A percentile compares a stretch with the other conserved stretches of the same genome.
phyloP scores from a whole-genome alignment of 2,888 invertebrate genomes.

The Parascotia fuliginaria region DNA sequence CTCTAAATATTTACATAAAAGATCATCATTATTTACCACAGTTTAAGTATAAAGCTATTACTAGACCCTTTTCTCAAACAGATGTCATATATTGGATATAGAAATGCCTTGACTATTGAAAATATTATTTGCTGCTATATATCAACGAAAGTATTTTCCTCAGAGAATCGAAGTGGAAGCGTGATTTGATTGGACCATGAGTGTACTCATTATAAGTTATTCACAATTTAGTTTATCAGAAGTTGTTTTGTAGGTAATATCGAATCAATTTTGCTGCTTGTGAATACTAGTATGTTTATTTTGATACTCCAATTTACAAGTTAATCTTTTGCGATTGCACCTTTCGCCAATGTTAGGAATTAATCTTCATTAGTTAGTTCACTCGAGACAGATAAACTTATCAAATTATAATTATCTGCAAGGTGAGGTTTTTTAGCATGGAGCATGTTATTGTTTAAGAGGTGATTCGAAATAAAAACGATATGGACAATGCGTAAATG shows the following conservation, averaged over 20 bases:
- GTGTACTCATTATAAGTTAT: constrained; percentile 21
- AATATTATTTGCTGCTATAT: constrained; percentile 1
- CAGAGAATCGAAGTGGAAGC: neutral
- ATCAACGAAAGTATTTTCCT: constrained; percentile 3
- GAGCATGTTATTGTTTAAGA: too few relatives aligned
- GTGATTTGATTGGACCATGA: constrained; percentile 13
- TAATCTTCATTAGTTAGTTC: too few relatives aligned
- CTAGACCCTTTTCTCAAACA: neutral
- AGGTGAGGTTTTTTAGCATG: too few relatives aligned
- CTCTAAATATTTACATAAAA: too few relatives aligned
- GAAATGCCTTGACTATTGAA: neutral
- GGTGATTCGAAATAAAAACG: too few relatives aligned
- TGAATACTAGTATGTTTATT: neutral
- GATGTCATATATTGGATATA: neutral
- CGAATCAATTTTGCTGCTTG: neutral
- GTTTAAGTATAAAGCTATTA: neutral
- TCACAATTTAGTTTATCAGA: neutral
- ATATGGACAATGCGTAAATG: too few relatives aligned
- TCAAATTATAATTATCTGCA: too few relatives aligned
- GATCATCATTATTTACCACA: too few relatives aligned
- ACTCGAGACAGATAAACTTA: too few relatives aligned
- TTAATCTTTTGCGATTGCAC: neutral
- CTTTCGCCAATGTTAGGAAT: too few relatives aligned
- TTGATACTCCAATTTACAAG: neutral
- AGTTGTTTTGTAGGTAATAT: neutral